Evolutionary conservation across 2,113 vertebrate species (phyloP), one percentile per base, ranked within the genome.

Genomic region (Raja brachyura): DNA sequence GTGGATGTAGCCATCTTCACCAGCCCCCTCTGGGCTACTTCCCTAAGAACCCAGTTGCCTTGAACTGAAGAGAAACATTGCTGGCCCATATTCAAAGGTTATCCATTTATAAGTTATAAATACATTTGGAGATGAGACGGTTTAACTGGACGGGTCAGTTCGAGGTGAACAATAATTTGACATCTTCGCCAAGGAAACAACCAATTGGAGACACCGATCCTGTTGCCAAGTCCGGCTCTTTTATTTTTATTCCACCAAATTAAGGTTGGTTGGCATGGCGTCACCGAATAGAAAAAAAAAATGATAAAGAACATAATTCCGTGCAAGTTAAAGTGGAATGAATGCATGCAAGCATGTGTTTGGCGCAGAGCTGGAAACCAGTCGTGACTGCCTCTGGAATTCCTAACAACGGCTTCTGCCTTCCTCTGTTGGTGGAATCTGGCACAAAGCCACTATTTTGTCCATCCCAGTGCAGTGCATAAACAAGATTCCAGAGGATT

Each of bases 401-500:
- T 61, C 22, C 25, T 11, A 4, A n/a, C n/a, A 56, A n/a, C 20
- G 14, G 25, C 0, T 48, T 48, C 39, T 86, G 66, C 66, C 66
- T 88, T 61, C 59, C 85, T 59, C 4, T 81, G 70, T 63, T 9
- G 8, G 28, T 59, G 83, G 59, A 31, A n/a, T 88, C 59, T 31
- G 59, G 25, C 61, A 16, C 25, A 5, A 31, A 13, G 85, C 85
- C 85, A 63, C 25, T 66, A 88, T 88, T 88, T 31, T 14, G n/a
- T 88, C 85, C 85, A 31, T 31, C 10, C 16, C 54, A 31, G 28
- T 31, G 25, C 28, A 66, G n/a, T 14, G 25, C 85, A 88, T 66
- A 66, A 88, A 88, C 85, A 88, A 88, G 85, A 88, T 88, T 88
- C 85, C 85, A 66, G 13, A 63, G 85, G 59, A 88, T 88, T 88